Conservation (phyloP, 2,888 invertebrate species). For the Microplitis manilae region DNA sequence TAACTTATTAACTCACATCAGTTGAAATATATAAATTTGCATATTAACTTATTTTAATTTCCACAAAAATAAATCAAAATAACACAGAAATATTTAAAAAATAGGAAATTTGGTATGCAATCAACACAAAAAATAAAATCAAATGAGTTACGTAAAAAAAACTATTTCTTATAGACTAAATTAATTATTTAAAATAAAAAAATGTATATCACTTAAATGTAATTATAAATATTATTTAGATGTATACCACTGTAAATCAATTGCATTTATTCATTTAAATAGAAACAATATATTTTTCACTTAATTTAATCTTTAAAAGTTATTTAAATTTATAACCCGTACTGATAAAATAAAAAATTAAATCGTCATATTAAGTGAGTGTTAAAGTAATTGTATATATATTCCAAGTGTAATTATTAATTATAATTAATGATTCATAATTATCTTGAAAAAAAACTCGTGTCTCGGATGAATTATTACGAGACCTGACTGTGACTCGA, state of each 20-base stretch:
- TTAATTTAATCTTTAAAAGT: conserved; percentile 27
- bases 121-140: neutral
- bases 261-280: conserved; percentile 29
- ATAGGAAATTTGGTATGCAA: neutral
- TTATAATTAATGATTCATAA: neutral
- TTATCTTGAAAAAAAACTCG: neutral
- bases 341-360: neutral
- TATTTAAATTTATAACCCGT: neutral
- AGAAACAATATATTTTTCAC: conserved; percentile 44
- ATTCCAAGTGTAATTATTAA: neutral
- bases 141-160: neutral
- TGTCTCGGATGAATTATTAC: conserved; percentile 23
- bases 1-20: no score
- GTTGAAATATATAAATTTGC: no score
- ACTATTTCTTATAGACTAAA: conserved; percentile 16
- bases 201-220: neutral
- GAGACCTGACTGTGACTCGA: conserved; percentile 24
- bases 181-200: conserved; percentile 1
- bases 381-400: neutral
- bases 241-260: conserved; percentile 21
- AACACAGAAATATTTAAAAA: neutral
- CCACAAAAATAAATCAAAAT: no score
- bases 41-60: no score
- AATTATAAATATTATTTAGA: conserved; percentile 22
- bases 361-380: neutral